These are phyloP conservation scores for Zootoca vivipara DNA, from an alignment of 2,113 vertebrate genomes.

Conservation along the genomic window DNA sequence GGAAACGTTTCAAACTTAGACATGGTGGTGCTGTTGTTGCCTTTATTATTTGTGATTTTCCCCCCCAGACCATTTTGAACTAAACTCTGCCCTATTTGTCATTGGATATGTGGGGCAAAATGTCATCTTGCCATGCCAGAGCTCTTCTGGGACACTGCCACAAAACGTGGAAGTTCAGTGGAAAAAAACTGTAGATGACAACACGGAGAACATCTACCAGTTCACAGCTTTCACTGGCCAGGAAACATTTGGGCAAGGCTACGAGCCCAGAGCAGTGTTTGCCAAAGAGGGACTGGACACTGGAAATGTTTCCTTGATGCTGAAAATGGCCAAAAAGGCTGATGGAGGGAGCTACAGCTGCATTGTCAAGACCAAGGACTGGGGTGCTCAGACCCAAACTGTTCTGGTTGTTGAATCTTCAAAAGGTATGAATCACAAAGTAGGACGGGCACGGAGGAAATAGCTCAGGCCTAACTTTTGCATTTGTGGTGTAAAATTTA, in stretches of 20 bases:
- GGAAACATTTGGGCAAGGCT: not conserved
- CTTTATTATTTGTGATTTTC: not conserved
- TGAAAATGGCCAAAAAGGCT: not conserved
- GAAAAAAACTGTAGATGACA: not conserved
- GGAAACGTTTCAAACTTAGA: not conserved
- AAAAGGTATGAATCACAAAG: too few relatives aligned
- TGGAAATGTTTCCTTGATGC: slow-evolving; percentile 9
- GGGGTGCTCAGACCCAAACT: not conserved
- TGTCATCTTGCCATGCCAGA: not conserved
- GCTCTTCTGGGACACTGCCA: not conserved
- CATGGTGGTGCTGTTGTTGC: not conserved
- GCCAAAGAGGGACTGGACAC: not conserved
- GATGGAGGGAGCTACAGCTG: slow-evolving; percentile 22
- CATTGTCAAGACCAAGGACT: not conserved
- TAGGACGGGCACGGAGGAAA: too few relatives aligned
- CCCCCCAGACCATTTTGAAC: slow-evolving; percentile 18
- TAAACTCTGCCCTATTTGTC: not conserved
- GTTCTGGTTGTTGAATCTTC: not conserved
- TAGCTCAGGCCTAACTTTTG: too few relatives aligned
- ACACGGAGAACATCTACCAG: not conserved
- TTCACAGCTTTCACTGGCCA: not conserved
- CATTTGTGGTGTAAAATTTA: too few relatives aligned
- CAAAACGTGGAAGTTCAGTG: not conserved
- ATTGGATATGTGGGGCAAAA: not conserved
- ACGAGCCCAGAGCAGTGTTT: not conserved